Evolutionary conservation across 2,797 vertebrate genomes (phyloP), one percentile per base, ranked within the genome.

Genomic region (Heteromormyrus szaboi): DNA sequence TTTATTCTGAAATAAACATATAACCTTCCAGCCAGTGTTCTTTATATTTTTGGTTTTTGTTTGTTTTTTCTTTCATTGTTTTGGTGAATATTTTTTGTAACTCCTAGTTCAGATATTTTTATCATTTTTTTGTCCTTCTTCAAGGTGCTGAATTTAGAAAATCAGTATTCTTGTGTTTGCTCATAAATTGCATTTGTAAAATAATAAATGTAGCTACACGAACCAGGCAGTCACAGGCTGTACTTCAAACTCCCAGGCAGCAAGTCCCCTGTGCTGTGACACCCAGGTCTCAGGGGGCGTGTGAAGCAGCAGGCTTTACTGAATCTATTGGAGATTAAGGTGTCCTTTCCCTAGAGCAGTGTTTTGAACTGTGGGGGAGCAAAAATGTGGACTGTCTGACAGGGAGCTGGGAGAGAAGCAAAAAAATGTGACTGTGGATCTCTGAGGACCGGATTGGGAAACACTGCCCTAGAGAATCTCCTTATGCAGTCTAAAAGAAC

Each of bases 1-100:
- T 86, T 33, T 56, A 86, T 37, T 85, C 25, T 54, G n/a, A 86
- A 54, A 53, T 54, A 86, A 53, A 86, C 29, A 86, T 86, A 9
- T 6, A 86, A n/a, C 8, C 11, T 22, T 86, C 48, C 48, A 19
- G 22, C 22, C 48, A 53, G 12, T 85, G 25, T 53, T 85, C 83
- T 53, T 85, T 11, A 29, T 29, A 1, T 33, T 85, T 25, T 37
- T 50, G 25, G 50, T 1, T 53, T 85, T 53, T 51, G n/a, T 33
- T 29, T 3, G 7, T 59, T n/a, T 59, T 56, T 59, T 51, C 0
- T 22, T n/a, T 22, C 8, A 8, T 62, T 62, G 14, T 81, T 46
- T 84, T 41, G 46, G 8, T 50, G 22, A 50, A 51, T 79, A 44
- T 41, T 44, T 19, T 41, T 79, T 8, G 41, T 44, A 44, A 44